Conservation (phyloP, 2,888 invertebrate genomes). For the Drosophila neotestacea region DNA sequence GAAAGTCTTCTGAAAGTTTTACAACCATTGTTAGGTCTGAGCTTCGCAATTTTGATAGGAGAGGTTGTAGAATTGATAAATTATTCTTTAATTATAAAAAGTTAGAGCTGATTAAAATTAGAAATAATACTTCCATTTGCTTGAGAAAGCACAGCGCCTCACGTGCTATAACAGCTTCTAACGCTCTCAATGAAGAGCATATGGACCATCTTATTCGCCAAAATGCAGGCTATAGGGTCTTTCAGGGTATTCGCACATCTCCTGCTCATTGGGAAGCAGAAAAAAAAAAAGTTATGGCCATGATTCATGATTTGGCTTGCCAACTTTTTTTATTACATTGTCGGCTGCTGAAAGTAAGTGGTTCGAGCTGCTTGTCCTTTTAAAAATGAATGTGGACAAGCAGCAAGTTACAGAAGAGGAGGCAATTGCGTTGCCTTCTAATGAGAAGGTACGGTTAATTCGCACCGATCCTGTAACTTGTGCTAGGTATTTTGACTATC, state of each 20-base stretch:
- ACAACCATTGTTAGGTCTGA: slow-evolving; percentile 37
- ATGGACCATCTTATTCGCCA: not conserved
- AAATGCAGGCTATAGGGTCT: not conserved
- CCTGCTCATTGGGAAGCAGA: slow-evolving; percentile 50
- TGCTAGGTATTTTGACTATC: not conserved
- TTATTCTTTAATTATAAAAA: too few species aligned
- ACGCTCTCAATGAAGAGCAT: not conserved
- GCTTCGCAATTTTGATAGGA: slow-evolving; percentile 35
- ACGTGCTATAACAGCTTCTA: not conserved
- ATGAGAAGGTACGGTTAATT: not conserved
- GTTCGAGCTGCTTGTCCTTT: not conserved
- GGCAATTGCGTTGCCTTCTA: not conserved
- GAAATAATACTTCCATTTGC: not conserved
- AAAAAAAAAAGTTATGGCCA: slow-evolving; percentile 18
- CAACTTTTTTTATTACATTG: slow-evolving; percentile 8
- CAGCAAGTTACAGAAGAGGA: not conserved
- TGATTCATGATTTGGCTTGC: slow-evolving; percentile 3
- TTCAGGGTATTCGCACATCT: slow-evolving; percentile 33
- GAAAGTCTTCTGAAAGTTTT: slow-evolving; percentile 9
- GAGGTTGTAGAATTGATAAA: slow-evolving; percentile 22
- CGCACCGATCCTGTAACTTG: not conserved
- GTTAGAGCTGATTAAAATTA: too few species aligned
- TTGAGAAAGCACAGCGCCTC: slow-evolving; percentile 3
- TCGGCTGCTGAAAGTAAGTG: slow-evolving; percentile 13
- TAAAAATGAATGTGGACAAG: not conserved